These are phyloP conservation scores for Luehdorfia chinensis DNA, from an alignment of 1,140 invertebrate genomes.

Conservation along the genomic window DNA sequence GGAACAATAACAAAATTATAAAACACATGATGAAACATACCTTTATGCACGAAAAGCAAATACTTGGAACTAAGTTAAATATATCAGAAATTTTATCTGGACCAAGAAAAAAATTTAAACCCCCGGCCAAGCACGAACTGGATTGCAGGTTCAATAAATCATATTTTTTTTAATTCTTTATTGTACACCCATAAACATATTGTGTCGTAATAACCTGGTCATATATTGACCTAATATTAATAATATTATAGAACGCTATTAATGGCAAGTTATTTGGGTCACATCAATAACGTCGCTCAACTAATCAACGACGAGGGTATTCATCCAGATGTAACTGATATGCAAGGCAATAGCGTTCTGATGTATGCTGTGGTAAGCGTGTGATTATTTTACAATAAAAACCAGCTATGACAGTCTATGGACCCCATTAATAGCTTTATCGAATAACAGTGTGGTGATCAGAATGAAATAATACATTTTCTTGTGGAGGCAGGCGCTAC, in stretches of 20 bases:
- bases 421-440: background rate
- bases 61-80: conserved; percentile 22
- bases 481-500: conserved; percentile 70
- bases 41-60: conserved; percentile 49
- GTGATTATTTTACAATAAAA: background rate
- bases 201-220: too few species aligned
- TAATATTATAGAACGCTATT: conserved; percentile 38
- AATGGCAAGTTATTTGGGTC: conserved; percentile 55
- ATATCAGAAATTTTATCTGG: conserved; percentile 39
- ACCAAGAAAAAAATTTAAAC: conserved; percentile 37
- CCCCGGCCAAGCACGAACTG: conserved; percentile 47
- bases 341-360: conserved; percentile 69
- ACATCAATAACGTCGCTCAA: conserved; percentile 45
- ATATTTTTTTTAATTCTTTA: conserved; percentile 3
- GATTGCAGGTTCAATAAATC: conserved; percentile 41
- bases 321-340: conserved; percentile 68
- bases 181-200: too few species aligned
- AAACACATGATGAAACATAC: conserved; percentile 60
- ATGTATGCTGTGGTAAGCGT: conserved; percentile 71
- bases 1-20: conserved; percentile 49
- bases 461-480: conserved; percentile 45
- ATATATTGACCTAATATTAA: too few species aligned
- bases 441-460: conserved; percentile 59
- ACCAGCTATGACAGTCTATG: background rate
- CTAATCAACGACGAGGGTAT: conserved; percentile 58